These are phyloP conservation scores for Leptogaster cylindrica DNA, from an alignment of 2,888 invertebrate genomes.

Conservation along the genomic window DNA sequence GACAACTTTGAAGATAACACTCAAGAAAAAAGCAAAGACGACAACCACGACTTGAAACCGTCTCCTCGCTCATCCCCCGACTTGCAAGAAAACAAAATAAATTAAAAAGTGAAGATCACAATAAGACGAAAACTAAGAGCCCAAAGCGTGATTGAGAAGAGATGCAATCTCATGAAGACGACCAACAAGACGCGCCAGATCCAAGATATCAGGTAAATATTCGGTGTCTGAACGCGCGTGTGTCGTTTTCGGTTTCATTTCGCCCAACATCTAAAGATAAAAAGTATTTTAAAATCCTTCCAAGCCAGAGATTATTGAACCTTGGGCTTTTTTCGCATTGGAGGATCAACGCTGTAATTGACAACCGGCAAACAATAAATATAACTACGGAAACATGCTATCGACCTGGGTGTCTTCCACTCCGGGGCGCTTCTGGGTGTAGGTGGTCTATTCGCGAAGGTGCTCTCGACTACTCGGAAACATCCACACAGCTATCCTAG, in stretches of 20 bases:
- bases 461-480: too few relatives aligned
- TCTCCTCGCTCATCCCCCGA: constrained; percentile 13
- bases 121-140: background rate
- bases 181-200: background rate
- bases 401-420: background rate
- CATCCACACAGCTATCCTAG: too few relatives aligned
- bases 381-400: background rate
- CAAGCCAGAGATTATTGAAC: constrained; percentile 2
- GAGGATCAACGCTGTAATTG: background rate
- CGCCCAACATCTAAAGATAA: background rate
- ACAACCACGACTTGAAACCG: constrained; percentile 19
- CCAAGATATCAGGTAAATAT: constrained; percentile 1
- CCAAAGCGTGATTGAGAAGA: constrained; percentile 13
- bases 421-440: too few relatives aligned
- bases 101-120: constrained; percentile 23
- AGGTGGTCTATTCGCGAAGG: background rate
- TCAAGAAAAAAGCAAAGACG: constrained; percentile 21
- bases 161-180: constrained; percentile 10
- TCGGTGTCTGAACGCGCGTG: background rate
- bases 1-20: constrained; percentile 3
- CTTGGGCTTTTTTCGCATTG: background rate
- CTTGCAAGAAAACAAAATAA: too few relatives aligned
- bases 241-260: constrained; percentile 7
- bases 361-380: background rate
- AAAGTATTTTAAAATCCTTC: constrained; percentile 2